These are phyloP conservation scores for Tokudaia tokunoshimensis DNA, from an alignment of 2,797 vertebrate species.

Conservation along the genomic window DNA sequence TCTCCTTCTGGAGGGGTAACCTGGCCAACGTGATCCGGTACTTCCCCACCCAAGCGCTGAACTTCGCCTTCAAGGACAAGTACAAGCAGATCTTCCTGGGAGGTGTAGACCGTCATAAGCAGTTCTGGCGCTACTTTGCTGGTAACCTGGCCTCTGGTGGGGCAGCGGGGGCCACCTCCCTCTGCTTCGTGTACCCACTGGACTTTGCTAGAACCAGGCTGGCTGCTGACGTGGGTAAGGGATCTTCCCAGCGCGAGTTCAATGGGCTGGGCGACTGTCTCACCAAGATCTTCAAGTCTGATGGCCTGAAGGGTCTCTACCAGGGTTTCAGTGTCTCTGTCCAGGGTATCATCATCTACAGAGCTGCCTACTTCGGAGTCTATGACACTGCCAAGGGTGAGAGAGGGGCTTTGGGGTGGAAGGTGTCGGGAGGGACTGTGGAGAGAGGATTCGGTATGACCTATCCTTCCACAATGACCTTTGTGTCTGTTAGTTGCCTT, in stretches of 20 bases:
- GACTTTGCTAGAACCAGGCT: constrained; percentile 99
- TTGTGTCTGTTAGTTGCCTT: background rate
- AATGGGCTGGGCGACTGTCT: constrained; percentile 95
- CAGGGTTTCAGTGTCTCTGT: constrained; percentile 98
- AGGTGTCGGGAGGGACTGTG: background rate
- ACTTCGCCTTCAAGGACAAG: constrained; percentile 99
- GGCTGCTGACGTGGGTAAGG: constrained; percentile 98
- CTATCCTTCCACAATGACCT: background rate
- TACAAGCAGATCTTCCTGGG: constrained; percentile 99
- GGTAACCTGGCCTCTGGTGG: constrained; percentile 98
- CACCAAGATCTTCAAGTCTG: constrained; percentile 95
- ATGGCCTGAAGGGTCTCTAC: constrained; percentile 96
- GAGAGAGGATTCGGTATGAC: background rate
- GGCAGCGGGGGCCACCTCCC: constrained; percentile 97
- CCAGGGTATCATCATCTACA: constrained; percentile 99
- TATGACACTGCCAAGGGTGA: constrained; percentile 99
- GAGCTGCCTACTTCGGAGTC: constrained; percentile 98
- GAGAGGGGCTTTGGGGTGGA: constrained; percentile 46
- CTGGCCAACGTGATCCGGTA: constrained; percentile 99
- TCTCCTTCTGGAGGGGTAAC: constrained; percentile 99
- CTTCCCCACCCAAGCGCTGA: constrained; percentile 99
- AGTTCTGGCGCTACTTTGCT: constrained; percentile 99
- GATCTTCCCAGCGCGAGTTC: constrained; percentile 93
- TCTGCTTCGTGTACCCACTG: constrained; percentile 99
- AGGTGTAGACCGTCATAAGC: constrained; percentile 97